Evolutionary conservation across 1,140 invertebrate species (phyloP).

Genomic region (Papilio machaon): DNA sequence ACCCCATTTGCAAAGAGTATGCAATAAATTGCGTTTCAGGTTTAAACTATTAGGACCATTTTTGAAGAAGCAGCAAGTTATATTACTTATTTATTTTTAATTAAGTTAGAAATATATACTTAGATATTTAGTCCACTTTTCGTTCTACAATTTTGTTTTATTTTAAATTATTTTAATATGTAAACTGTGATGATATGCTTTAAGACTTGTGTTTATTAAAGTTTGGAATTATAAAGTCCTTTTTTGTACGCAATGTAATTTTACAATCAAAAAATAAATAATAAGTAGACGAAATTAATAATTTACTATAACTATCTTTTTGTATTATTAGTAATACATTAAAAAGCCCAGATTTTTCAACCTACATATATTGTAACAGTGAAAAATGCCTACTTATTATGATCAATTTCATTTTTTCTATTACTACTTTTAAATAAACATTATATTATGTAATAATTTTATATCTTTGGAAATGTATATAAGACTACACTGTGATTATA

Average conservation of each 20-base stretch:
- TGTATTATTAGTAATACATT: not conserved
- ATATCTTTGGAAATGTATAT: constrained; percentile 5
- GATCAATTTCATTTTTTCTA: not conserved
- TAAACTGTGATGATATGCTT: not conserved
- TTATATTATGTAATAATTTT: not conserved
- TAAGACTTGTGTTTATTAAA: not conserved
- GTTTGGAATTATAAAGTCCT: not conserved
- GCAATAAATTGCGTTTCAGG: too few species aligned
- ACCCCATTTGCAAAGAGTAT: too few species aligned
- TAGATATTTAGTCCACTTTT: too few species aligned
- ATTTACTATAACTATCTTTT: not conserved
- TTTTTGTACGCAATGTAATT: not conserved
- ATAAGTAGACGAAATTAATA: too few species aligned
- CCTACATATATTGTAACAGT: not conserved
- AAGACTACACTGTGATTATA: constrained; percentile 36
- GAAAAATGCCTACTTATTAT: not conserved
- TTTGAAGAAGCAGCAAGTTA: too few species aligned
- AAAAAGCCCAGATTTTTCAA: not conserved
- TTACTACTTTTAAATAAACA: not conserved
- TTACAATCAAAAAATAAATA: too few species aligned
- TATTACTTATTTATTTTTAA: too few species aligned
- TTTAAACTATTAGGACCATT: too few species aligned
- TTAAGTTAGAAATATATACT: too few species aligned
- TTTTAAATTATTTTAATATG: not conserved
- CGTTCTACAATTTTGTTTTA: not conserved